Evolutionary conservation across 2,888 invertebrate species (phyloP).

Genomic region (Stenodema calcarata): DNA sequence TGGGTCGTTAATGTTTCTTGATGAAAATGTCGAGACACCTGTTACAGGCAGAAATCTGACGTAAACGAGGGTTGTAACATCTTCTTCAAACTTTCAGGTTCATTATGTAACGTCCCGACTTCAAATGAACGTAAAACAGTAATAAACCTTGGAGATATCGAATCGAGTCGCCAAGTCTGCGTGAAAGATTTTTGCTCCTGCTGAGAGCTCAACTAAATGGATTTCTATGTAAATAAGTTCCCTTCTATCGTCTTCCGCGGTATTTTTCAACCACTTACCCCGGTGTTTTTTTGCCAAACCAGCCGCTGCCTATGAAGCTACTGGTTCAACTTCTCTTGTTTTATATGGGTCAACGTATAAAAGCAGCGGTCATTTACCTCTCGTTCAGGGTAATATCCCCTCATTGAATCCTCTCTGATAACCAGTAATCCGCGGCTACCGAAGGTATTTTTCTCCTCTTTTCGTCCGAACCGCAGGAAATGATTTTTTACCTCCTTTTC

Average conservation of each 20-base stretch:
- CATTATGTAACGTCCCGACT: not conserved
- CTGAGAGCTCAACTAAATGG: not conserved
- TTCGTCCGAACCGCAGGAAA: not conserved
- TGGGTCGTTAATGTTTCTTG: no score
- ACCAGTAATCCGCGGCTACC: not conserved
- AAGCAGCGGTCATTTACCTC: not conserved
- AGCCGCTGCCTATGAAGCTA: not conserved
- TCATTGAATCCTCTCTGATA: not conserved
- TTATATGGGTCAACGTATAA: not conserved
- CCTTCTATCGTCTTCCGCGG: not conserved
- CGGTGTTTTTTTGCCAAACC: not conserved
- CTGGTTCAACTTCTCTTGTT: not conserved
- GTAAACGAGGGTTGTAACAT: no score
- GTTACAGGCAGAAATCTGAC: no score
- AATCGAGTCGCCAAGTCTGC: not conserved
- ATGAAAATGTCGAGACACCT: no score
- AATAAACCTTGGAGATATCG: not conserved
- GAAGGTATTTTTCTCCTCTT: not conserved
- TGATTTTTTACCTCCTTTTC: not conserved
- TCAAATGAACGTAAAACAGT: not conserved
- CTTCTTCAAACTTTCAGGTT: not conserved
- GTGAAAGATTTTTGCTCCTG: not conserved
- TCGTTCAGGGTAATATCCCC: not conserved
- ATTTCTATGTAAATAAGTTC: slow-evolving; percentile 5
- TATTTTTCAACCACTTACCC: not conserved